phyloP scores from a whole-genome alignment of 1,140 invertebrate species.

The Galleria mellonella region DNA sequence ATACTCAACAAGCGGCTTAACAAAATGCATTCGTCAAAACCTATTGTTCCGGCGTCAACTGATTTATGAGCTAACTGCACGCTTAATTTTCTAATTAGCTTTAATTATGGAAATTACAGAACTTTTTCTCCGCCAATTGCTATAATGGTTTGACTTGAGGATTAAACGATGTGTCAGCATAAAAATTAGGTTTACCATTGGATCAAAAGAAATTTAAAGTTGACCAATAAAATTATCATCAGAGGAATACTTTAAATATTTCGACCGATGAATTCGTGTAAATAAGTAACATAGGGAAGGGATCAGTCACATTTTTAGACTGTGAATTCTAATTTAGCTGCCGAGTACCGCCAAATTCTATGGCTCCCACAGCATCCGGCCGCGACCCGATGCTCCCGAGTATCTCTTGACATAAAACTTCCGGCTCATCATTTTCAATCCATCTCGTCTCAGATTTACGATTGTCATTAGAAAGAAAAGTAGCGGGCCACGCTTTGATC shows the following conservation, averaged over 20 bases:
- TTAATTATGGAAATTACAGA: no score
- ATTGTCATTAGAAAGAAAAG: constrained; percentile 39
- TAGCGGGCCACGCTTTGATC: constrained; percentile 33
- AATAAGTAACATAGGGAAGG: no score
- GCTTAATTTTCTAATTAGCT: no score
- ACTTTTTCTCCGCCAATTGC: no score
- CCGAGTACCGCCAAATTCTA: constrained; percentile 24
- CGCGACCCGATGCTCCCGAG: constrained; percentile 15
- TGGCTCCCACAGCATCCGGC: constrained; percentile 34
- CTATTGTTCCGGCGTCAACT: constrained; percentile 13
- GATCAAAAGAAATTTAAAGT: no score
- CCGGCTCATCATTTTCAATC: constrained; percentile 32
- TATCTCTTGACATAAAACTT: constrained; percentile 31
- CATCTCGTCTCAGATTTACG: constrained; percentile 34
- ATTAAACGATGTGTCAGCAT: no score
- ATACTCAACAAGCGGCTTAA: constrained; percentile 25
- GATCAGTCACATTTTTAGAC: constrained; percentile 25
- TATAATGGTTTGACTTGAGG: no score
- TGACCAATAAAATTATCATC: no score
- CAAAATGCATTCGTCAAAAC: constrained; percentile 33
- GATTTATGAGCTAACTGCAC: neutral
- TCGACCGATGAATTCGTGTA: no score
- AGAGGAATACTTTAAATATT: no score
- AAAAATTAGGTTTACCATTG: no score
- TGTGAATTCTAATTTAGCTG: constrained; percentile 36